Base-by-base conservation (phyloP, 1,140 invertebrate species). In the Doryteuthis pealeii region DNA sequence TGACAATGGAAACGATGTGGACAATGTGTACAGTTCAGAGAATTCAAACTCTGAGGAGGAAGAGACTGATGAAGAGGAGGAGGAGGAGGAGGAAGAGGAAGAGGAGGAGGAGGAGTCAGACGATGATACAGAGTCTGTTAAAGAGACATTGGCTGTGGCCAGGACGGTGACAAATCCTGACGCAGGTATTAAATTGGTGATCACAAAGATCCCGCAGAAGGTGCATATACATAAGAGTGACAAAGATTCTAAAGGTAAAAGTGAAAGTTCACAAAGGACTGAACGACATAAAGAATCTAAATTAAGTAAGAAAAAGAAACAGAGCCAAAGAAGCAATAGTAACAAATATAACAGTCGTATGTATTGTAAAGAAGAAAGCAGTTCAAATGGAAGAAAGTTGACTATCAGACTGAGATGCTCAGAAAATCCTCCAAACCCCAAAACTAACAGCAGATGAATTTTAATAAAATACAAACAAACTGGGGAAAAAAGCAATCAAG, bases 151-250 rank as follows among this genome's bases (percentile, higher is more conserved):
- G 18, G 80, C 81, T 58, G 80, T 85, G 2, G 84, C 81, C 76
- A 83, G 80, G 70, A 85, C 82, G 14, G 81, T 85, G 40, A 82
- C 79, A 74, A 84, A 86, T 75, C 84, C 86, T 14, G 78, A 77
- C 26, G 78, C 82, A 67, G 87, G 87, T 26, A 86, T 89, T 26
- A 89, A 89, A 76, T 73, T 89, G 54, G 88, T 85, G 62, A 88
- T 89, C 43, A 82, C 82, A 62, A 84, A 83, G 74, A 72, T 80
- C 65, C 80, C 79, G 43, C 78, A 77, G 68, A 30, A 79, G 15
- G 62, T 70, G 26, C 43, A 35, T 10, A 33, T 70, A 68, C 72
- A 70, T n/a, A 35, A 58, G 67, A 35, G 69, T 0, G 73, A 74
- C 10, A 69, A 58, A 32, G 66, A 28, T 5, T 26, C 32, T 31